Percentiles rank a stretch among this genome's conserved stretches.
Evolutionary conservation across 30 jellyfish, hydroid and myxozoan species (phyloP).

Genomic region (Morbakka virulenta): DNA sequence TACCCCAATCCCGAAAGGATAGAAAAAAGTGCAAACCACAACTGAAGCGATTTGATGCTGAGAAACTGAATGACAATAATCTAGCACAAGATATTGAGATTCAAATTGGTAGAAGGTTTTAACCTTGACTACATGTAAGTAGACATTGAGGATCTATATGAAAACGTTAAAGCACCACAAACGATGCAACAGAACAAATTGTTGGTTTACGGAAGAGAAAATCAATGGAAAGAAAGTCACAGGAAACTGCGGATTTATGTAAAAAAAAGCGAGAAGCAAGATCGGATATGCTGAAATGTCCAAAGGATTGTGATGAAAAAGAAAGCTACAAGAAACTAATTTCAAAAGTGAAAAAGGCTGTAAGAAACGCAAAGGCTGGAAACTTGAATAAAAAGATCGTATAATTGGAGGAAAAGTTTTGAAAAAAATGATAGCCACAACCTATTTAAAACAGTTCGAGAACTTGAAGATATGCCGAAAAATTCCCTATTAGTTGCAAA

Average conservation of each 20-base stretch:
- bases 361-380: not conserved
- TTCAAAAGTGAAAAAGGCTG: slow-evolving; percentile 1
- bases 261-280: slow-evolving; percentile 3
- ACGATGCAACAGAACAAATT: not conserved
- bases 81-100: not conserved
- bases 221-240: slow-evolving; percentile 1
- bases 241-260: too few relatives aligned
- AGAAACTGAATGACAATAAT: slow-evolving; percentile 3
- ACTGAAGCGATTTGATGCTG: too few relatives aligned
- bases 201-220: too few relatives aligned
- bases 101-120: not conserved
- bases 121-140: not conserved
- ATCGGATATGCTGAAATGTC: slow-evolving; percentile 1
- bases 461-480: slow-evolving; percentile 20
- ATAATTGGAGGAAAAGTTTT: slow-evolving; percentile 22
- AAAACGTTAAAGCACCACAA: not conserved
- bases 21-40: not conserved
- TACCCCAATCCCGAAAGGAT: too few relatives aligned
- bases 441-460: slow-evolving; percentile 15
- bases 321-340: slow-evolving; percentile 9
- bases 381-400: too few relatives aligned
- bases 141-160: slow-evolving; percentile 3
- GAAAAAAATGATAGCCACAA: too few relatives aligned
- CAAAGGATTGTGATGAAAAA: not conserved
- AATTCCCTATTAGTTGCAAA: not conserved